Conservation (phyloP, 2,113 vertebrate genomes). For the Scalopus aquaticus region DNA sequence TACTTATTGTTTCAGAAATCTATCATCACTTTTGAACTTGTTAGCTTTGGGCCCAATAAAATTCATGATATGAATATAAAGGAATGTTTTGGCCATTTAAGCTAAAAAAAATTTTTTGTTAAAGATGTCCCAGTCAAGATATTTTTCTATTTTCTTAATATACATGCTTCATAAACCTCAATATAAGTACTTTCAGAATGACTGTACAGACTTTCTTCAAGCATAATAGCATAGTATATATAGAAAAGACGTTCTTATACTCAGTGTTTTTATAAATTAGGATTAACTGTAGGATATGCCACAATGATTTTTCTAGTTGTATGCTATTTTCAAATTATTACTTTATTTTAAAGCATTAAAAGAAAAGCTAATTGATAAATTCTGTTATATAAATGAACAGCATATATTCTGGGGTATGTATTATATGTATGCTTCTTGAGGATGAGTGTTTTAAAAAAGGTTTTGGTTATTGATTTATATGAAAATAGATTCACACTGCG, state of each 20-base stretch:
- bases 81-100: slow-evolving; percentile 47
- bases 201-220: slow-evolving; percentile 31
- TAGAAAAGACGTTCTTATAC: neutral
- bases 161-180: slow-evolving; percentile 33
- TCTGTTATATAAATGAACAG: slow-evolving; percentile 45
- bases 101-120: neutral
- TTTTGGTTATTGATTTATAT: slow-evolving; percentile 52
- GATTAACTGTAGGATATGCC: slow-evolving; percentile 16
- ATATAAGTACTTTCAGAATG: slow-evolving; percentile 51
- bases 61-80: slow-evolving; percentile 50
- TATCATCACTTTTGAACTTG: slow-evolving; percentile 40
- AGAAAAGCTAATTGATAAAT: slow-evolving; percentile 40
- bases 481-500: slow-evolving; percentile 39
- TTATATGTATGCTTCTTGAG: slow-evolving; percentile 46
- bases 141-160: slow-evolving; percentile 56
- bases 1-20: slow-evolving; percentile 43
- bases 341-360: slow-evolving; percentile 67
- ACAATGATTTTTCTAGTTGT: slow-evolving; percentile 15
- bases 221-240: slow-evolving; percentile 19
- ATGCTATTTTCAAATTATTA: slow-evolving; percentile 25
- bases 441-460: slow-evolving; percentile 24
- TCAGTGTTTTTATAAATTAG: slow-evolving; percentile 54
- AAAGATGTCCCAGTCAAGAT: neutral
- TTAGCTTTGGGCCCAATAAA: slow-evolving; percentile 58
- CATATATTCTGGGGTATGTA: slow-evolving; percentile 26